phyloP scores from a whole-genome alignment of 2,113 vertebrate genomes.

The Ifrita kowaldi region DNA sequence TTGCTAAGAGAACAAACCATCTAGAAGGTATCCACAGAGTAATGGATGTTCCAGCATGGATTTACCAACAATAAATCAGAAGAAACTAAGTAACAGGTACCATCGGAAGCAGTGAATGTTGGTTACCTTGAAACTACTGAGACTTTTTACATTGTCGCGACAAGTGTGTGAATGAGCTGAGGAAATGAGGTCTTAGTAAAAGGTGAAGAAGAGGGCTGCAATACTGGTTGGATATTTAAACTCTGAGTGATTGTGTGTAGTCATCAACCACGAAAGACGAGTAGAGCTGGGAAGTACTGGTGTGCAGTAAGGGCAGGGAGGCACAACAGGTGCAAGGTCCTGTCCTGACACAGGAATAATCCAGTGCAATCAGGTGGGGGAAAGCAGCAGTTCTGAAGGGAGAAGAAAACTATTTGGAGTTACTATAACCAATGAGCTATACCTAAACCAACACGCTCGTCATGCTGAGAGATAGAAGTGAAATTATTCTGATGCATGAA shows the following conservation, averaged over 20 bases:
- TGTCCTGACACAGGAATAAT: neutral
- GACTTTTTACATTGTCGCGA: neutral
- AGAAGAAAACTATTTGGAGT: neutral
- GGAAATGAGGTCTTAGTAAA: neutral
- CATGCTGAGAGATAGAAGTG: neutral
- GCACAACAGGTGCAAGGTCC: neutral
- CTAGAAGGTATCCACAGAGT: neutral
- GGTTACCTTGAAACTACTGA: neutral
- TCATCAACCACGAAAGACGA: neutral
- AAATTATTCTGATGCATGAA: neutral
- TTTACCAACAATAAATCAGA: neutral
- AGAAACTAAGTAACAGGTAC: neutral
- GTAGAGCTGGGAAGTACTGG: neutral
- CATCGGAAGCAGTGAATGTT: neutral
- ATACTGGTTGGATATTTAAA: neutral
- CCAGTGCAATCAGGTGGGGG: neutral
- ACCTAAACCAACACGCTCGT: neutral
- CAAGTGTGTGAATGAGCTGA: neutral
- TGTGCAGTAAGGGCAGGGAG: neutral
- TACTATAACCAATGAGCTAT: neutral
- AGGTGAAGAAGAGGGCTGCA: neutral
- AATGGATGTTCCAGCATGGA: neutral
- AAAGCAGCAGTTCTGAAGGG: neutral
- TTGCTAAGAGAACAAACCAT: neutral
- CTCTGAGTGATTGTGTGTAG: neutral